A percentile compares a stretch with the other conserved stretches of the same genome.
phyloP scores from a whole-genome alignment of 2,113 vertebrate species.

The Lepisosteus osseus region DNA sequence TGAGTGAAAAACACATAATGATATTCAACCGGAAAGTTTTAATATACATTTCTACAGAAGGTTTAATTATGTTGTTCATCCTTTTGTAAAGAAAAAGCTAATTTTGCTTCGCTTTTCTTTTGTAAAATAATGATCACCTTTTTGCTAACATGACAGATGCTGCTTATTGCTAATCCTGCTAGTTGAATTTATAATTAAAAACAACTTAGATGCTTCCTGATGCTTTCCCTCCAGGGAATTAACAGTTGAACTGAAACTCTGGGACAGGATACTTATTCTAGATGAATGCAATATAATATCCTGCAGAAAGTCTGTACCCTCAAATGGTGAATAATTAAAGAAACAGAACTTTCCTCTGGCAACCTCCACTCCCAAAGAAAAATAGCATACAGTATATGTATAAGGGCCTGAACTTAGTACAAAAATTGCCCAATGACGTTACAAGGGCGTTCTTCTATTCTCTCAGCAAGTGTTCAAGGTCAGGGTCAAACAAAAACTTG shows the following conservation, averaged over 20 bases:
- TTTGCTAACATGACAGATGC: too few species aligned
- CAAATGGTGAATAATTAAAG: constrained; percentile 17
- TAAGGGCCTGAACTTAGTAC: background rate
- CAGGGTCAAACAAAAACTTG: constrained; percentile 12
- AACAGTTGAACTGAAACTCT: constrained; percentile 29
- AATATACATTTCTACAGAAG: too few species aligned
- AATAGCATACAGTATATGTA: constrained; percentile 6
- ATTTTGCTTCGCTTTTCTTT: too few species aligned
- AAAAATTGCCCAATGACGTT: constrained; percentile 19
- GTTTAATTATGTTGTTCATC: too few species aligned
- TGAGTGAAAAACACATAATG: too few species aligned
- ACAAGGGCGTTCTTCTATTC: background rate
- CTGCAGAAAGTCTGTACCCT: constrained; percentile 25
- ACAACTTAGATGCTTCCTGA: background rate
- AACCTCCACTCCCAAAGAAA: constrained; percentile 10
- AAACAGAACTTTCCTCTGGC: background rate
- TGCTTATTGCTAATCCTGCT: too few species aligned
- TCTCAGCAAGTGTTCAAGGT: background rate
- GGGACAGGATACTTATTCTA: constrained; percentile 19
- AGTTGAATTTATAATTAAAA: too few species aligned
- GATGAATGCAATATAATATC: constrained; percentile 21
- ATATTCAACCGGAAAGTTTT: too few species aligned
- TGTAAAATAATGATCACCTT: too few species aligned
- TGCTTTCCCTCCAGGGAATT: constrained; percentile 19
- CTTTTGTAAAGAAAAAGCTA: too few species aligned